Conservation (phyloP, 2,888 invertebrate genomes). For the Copidosoma aretas region DNA sequence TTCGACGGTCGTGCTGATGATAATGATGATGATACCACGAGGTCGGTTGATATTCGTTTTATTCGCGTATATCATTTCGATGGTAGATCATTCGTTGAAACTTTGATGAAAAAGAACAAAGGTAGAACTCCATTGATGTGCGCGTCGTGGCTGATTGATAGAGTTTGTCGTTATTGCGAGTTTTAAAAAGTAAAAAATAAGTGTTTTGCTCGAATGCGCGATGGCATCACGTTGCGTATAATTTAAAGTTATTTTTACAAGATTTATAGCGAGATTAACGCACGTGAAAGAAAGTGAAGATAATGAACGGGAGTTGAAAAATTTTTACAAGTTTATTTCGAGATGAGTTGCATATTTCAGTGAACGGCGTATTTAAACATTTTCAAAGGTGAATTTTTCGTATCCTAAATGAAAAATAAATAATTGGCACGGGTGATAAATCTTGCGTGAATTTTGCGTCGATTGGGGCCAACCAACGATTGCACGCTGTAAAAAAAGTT, state of each 20-base stretch:
- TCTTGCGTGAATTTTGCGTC: conserved; percentile 36
- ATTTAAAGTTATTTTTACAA: conserved; percentile 35
- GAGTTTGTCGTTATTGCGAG: conserved; percentile 41
- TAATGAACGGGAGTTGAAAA: conserved; percentile 21
- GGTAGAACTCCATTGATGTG: conserved; percentile 33
- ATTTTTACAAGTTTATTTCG: conserved; percentile 21
- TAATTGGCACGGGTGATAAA: conserved; percentile 28
- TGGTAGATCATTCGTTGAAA: conserved; percentile 4
- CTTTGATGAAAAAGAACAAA: conserved; percentile 9
- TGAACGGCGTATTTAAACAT: conserved; percentile 20
- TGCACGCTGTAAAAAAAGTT: no score
- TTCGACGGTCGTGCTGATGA: background rate
- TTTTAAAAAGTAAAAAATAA: conserved; percentile 23
- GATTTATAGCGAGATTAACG: conserved; percentile 23
- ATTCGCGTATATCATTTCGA: conserved; percentile 25
- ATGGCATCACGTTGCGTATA: conserved; percentile 35
- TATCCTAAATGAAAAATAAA: conserved; percentile 26
- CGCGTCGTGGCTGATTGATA: conserved; percentile 36
- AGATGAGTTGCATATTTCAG: conserved; percentile 38
- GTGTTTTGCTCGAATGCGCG: conserved; percentile 39
- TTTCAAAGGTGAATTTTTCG: conserved; percentile 29
- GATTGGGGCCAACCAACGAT: conserved; percentile 41
- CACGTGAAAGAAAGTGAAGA: conserved; percentile 14
- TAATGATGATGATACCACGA: conserved; percentile 26
- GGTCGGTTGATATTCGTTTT: conserved; percentile 28